A percentile compares a stretch with the other conserved stretches of the same genome.
Conservation (phyloP, 1,140 invertebrate species). For the Copidosoma floridanum region DNA sequence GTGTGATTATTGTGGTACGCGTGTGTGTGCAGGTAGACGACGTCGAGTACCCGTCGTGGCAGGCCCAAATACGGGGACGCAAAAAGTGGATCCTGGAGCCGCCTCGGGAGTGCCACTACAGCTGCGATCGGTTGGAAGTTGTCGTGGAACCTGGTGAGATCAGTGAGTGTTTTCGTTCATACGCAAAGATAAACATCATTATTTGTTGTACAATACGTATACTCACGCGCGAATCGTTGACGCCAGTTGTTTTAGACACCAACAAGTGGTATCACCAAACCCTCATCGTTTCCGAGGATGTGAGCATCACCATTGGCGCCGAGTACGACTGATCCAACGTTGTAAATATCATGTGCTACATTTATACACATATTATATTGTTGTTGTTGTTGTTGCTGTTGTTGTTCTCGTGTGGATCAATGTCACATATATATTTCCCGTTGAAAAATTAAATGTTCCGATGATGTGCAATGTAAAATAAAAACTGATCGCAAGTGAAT, state of each 20-base stretch:
- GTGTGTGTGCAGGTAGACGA: conserved; percentile 79
- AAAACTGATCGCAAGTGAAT: too few relatives aligned
- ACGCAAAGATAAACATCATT: background rate
- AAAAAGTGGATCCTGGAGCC: conserved; percentile 87
- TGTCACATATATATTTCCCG: too few relatives aligned
- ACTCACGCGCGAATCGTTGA: background rate
- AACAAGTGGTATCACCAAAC: conserved; percentile 96
- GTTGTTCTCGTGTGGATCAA: too few relatives aligned
- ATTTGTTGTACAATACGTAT: background rate
- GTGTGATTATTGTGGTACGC: background rate
- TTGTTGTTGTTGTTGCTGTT: background rate
- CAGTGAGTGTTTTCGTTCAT: conserved; percentile 63
- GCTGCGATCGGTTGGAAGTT: conserved; percentile 69
- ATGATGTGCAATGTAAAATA: too few relatives aligned
- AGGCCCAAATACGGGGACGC: conserved; percentile 83
- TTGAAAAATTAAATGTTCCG: too few relatives aligned
- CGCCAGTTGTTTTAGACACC: conserved; percentile 85
- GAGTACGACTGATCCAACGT: conserved; percentile 79
- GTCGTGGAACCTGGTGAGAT: conserved; percentile 84
- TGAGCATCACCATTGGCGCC: conserved; percentile 93
- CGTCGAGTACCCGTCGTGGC: conserved; percentile 89
- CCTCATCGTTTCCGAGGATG: conserved; percentile 76
- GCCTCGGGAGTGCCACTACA: conserved; percentile 82
- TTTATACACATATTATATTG: background rate
- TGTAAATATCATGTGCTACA: too few relatives aligned